phyloP scores from a whole-genome alignment of 2,888 invertebrate genomes.

The Osedax frankpressi region DNA sequence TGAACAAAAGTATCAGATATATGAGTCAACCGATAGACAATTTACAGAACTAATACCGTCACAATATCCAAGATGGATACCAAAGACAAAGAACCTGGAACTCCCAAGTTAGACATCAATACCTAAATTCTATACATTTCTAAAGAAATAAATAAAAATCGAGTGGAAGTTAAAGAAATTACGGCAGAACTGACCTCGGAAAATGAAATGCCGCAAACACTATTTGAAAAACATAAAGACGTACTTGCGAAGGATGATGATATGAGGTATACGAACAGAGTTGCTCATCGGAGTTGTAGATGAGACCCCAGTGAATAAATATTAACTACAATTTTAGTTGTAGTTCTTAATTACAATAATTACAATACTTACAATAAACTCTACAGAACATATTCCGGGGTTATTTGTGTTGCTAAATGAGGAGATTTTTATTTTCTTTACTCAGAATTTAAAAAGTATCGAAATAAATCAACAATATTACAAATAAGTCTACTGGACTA shows the following conservation, averaged over 20 bases:
- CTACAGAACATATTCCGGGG: no score
- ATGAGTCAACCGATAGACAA: no score
- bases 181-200: not conserved
- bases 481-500: no score
- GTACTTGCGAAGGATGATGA: not conserved
- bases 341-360: no score
- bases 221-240: not conserved
- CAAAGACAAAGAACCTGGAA: not conserved
- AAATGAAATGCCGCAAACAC: not conserved
- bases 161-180: not conserved
- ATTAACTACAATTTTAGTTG: no score
- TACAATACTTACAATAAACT: no score
- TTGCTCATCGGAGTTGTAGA: not conserved
- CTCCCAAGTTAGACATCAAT: not conserved
- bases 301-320: not conserved
- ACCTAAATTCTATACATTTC: not conserved
- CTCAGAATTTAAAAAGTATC: no score
- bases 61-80: not conserved
- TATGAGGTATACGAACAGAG: not conserved
- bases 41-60: no score
- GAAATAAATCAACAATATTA: no score
- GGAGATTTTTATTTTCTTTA: no score
- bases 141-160: not conserved
- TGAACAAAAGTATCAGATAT: not conserved
- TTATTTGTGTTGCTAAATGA: no score